Conservation (phyloP, 2,113 vertebrate species). For the Vulpes ferrilata region DNA sequence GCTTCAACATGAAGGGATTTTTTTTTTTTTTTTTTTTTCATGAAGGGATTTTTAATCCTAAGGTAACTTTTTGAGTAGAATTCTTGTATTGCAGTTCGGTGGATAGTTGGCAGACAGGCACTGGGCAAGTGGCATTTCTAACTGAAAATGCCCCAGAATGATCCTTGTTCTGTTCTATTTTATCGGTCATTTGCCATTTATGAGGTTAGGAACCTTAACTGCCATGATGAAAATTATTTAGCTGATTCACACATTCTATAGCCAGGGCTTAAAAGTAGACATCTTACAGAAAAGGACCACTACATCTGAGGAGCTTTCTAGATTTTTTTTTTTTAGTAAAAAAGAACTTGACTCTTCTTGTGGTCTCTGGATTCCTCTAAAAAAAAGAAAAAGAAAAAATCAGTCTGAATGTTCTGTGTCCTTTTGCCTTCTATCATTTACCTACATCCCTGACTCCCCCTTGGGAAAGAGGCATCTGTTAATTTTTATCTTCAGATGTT, state of each 20-base stretch:
- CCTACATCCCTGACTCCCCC: background rate
- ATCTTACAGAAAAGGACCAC: background rate
- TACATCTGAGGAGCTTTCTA: background rate
- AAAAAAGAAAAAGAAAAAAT: background rate
- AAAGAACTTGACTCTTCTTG: background rate
- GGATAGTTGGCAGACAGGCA: background rate
- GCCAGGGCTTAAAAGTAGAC: background rate
- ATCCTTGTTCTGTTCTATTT: background rate
- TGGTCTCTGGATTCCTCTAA: background rate
- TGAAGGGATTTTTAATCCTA: background rate
- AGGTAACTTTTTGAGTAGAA: background rate
- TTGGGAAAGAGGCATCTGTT: background rate
- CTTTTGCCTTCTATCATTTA: fast-evolving
- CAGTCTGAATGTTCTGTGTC: background rate
- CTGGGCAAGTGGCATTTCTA: background rate
- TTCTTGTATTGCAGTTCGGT: background rate
- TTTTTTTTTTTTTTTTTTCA: too few relatives aligned
- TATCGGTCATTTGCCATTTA: background rate
- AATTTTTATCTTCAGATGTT: background rate
- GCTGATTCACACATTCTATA: background rate
- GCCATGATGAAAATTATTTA: background rate
- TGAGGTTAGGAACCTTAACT: background rate
- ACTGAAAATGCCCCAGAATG: background rate
- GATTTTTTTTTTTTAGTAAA: background rate
- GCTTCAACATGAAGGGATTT: background rate